phyloP scores from a whole-genome alignment of 1,140 invertebrate genomes.

The Reticulitermes speratus region DNA sequence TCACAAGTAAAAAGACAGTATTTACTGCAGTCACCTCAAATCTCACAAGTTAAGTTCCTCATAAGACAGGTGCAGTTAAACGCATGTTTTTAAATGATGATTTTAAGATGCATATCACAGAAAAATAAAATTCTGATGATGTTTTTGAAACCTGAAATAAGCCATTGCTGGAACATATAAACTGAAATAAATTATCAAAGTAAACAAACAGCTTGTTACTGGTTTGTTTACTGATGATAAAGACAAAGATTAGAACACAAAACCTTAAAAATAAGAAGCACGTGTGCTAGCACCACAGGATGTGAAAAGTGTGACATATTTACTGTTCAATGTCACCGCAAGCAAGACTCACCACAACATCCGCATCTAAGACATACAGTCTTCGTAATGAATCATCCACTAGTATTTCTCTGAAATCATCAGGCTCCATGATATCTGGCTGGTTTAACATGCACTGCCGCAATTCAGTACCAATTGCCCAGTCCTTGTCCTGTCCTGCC shows the following conservation, averaged over 20 bases:
- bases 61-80: no score
- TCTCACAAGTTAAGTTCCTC: no score
- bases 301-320: not conserved
- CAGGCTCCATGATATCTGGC: constrained; percentile 30
- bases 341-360: constrained; percentile 37
- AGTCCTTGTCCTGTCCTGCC: constrained; percentile 36
- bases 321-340: not conserved
- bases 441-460: constrained; percentile 36
- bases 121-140: no score
- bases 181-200: no score
- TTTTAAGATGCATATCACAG: no score
- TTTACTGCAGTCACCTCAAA: not conserved
- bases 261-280: not conserved
- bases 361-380: constrained; percentile 39
- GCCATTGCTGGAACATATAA: no score
- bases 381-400: constrained; percentile 36
- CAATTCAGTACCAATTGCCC: constrained; percentile 39
- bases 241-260: not conserved
- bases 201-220: no score
- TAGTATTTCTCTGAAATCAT: constrained; percentile 35
- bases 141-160: no score
- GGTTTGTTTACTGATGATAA: not conserved
- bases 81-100: no score
- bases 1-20: not conserved
- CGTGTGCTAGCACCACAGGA: not conserved